These are phyloP conservation scores for Rallus limicola DNA, from an alignment of 2,113 vertebrate species.

Conservation along the genomic window DNA sequence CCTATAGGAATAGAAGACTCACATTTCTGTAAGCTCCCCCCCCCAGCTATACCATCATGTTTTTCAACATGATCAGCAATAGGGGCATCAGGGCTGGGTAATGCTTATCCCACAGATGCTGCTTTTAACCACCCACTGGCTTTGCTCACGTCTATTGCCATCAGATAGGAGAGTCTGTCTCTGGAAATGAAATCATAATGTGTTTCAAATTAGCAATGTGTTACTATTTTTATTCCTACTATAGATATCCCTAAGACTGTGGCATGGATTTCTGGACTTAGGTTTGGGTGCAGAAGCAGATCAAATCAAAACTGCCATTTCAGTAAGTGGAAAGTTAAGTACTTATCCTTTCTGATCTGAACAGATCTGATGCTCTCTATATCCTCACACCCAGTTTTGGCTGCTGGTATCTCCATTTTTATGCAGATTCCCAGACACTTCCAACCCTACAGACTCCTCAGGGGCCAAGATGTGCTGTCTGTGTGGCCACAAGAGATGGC, in stretches of 20 bases:
- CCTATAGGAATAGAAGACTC: not conserved
- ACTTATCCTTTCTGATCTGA: not conserved
- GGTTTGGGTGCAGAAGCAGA: not conserved
- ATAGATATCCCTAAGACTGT: not conserved
- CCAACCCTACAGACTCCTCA: not conserved
- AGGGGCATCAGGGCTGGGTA: not conserved
- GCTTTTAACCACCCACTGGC: not conserved
- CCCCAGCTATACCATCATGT: not conserved
- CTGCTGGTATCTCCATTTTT: not conserved
- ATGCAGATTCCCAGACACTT: not conserved
- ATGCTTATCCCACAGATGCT: not conserved
- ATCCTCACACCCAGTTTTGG: not conserved
- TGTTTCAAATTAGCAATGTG: not conserved
- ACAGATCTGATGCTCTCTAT: not conserved
- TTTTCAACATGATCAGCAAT: not conserved
- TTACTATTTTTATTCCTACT: not conserved
- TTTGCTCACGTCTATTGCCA: not conserved
- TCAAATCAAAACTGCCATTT: accelerated
- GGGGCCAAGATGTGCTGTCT: not conserved
- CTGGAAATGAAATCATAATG: not conserved
- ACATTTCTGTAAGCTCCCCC: not conserved
- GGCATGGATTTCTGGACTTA: not conserved
- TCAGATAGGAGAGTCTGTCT: not conserved
- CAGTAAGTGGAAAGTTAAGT: not conserved
- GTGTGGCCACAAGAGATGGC: accelerated